Evolutionary conservation across 2,797 vertebrate genomes (phyloP), one percentile per base, ranked within the genome.

Genomic region (Hylomyscus alleni): DNA sequence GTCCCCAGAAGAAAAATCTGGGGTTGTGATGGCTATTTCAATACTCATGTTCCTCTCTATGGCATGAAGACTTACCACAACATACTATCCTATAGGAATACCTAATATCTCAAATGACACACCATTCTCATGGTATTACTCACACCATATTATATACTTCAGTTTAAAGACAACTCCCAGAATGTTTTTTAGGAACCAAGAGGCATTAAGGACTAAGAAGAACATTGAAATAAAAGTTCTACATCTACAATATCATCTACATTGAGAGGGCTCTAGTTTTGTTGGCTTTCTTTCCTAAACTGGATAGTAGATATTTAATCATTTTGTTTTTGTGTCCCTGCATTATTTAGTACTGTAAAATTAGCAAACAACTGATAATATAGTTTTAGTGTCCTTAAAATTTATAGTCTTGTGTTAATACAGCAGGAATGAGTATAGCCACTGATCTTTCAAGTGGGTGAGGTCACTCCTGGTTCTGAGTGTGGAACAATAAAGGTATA

Each of bases 21-120:
- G 11, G 14, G 31, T 8, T 86, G 6, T 15, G 37, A 40, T 84
- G 47, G 14, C 58, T 52, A 4, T 92, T 89, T 88, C 14, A 50
- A 20, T 26, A 40, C 1, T 6, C 31, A 50, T 62, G 44, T 29
- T 22, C 37, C 20, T 62, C 34, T 83, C 6, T 17, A 6, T 17
- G 56, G 2, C 52, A 69, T 34, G 24, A 88, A 93, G 86, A 62
- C 4, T 81, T 94, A 80, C 44, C 54, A 78, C 95, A 92, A n/a
- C 15, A 67, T 19, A 52, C 14, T 76, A 34, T 22, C 17, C 40
- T 44, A 13, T 6, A 40, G 58, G 26, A 29, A 81, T 10, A 60
- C 10, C 44, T 75, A 72, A n/a, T 73, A 67, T 3, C 1, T 47
- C 40, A 77, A 29, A 65, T 34, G 47, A n/a, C 24, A 77, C 34